Evolutionary conservation across 2,888 invertebrate species (phyloP).

Genomic region (Ditula angustiorana): DNA sequence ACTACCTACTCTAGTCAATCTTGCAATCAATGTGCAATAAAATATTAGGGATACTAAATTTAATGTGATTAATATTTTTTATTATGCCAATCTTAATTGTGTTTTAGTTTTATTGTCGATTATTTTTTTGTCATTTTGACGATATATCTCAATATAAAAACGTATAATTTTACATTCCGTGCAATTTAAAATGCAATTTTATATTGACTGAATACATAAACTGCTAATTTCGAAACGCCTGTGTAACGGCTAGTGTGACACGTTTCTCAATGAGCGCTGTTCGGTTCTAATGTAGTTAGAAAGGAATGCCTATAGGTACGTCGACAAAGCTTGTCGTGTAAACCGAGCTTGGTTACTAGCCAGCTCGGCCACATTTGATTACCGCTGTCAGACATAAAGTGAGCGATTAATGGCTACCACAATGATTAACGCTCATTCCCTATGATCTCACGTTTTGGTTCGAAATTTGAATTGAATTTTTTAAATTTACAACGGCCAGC

Average conservation of each 20-base stretch:
- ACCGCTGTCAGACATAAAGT: slow-evolving; percentile 19
- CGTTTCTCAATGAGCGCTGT: too few species aligned
- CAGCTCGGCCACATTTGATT: slow-evolving; percentile 18
- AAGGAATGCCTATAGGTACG: neutral
- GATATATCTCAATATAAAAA: too few species aligned
- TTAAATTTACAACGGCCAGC: slow-evolving; percentile 14
- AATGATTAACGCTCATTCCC: slow-evolving; percentile 33
- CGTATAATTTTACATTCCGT: too few species aligned
- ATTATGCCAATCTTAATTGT: too few species aligned
- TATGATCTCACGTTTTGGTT: slow-evolving; percentile 19
- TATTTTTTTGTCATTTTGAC: too few species aligned
- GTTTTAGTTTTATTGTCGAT: too few species aligned
- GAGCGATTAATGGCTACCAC: slow-evolving; percentile 25
- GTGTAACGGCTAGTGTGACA: neutral
- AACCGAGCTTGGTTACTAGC: slow-evolving; percentile 4
- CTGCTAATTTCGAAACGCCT: too few species aligned
- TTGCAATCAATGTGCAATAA: too few species aligned
- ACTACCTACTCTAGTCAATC: too few species aligned
- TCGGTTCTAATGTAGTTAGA: neutral
- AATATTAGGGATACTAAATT: too few species aligned
- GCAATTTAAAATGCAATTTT: slow-evolving; percentile 18
- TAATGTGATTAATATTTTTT: too few species aligned
- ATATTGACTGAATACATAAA: too few species aligned
- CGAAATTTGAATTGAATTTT: slow-evolving; percentile 1
- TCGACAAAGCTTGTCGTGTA: neutral